Conservation (phyloP, 2,113 vertebrate species). For the Catharus fuscescens region DNA sequence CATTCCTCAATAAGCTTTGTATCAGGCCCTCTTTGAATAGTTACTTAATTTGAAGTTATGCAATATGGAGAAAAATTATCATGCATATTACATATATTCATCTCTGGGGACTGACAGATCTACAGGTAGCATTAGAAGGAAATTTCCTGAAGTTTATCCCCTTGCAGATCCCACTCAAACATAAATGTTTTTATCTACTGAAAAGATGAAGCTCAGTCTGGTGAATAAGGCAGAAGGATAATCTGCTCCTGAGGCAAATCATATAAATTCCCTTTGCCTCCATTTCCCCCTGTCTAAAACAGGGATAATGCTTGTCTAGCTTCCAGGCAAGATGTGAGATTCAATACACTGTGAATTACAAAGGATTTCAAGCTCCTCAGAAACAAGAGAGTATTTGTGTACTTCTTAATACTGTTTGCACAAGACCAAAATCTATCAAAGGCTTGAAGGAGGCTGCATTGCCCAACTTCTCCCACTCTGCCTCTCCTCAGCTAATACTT, state of each 20-base stretch:
- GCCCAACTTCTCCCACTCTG: not conserved
- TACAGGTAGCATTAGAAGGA: slow-evolving; percentile 13
- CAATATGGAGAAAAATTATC: not conserved
- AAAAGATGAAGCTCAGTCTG: not conserved
- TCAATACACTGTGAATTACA: slow-evolving; percentile 7
- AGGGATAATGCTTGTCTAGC: slow-evolving; percentile 20
- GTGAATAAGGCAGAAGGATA: not conserved
- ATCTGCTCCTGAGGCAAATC: slow-evolving; percentile 35
- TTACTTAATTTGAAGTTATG: not conserved
- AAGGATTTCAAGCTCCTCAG: not conserved
- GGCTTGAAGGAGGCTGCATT: not conserved
- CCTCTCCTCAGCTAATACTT: not conserved
- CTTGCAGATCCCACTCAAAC: not conserved
- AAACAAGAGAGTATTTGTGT: not conserved
- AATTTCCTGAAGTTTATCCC: slow-evolving; percentile 49
- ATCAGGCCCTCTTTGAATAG: not conserved
- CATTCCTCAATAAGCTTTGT: not conserved
- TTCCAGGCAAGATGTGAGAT: slow-evolving; percentile 16
- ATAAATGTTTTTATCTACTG: slow-evolving; percentile 3
- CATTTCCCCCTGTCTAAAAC: slow-evolving; percentile 41
- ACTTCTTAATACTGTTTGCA: slow-evolving; percentile 25
- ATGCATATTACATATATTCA: not conserved
- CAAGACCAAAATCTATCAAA: slow-evolving; percentile 16
- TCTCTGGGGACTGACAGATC: not conserved
- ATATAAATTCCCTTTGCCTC: not conserved